Conservation (phyloP, 2,797 vertebrate genomes). For the Alca torda region DNA sequence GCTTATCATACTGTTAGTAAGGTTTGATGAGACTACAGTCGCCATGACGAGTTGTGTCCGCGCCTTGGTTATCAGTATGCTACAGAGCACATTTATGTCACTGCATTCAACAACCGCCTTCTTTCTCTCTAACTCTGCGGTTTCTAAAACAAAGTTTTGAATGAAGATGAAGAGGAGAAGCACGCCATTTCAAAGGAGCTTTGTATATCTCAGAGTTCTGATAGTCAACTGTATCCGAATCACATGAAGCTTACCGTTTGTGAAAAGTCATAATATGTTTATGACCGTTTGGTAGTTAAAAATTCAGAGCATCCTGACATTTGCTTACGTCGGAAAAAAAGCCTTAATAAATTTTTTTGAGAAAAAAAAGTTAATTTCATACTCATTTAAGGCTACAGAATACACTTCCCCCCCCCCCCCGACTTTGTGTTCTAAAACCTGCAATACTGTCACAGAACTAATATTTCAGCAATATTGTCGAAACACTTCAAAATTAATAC, state of each 20-base stretch:
- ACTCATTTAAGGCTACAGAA: background rate
- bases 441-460: background rate
- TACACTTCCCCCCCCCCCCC: no score
- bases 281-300: background rate
- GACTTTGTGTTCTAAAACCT: background rate
- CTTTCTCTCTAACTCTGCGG: background rate
- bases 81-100: background rate
- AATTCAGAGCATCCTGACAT: background rate
- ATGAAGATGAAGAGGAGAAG: background rate
- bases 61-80: background rate
- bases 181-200: background rate
- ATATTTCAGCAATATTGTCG: background rate
- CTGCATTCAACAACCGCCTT: background rate
- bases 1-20: background rate
- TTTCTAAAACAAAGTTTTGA: background rate
- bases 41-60: rapidly evolving
- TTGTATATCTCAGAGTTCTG: background rate
- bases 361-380: background rate
- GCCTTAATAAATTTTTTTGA: background rate
- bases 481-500: background rate
- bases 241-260: background rate
- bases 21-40: background rate
- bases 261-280: background rate
- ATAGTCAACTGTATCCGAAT: background rate
- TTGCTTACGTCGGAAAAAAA: background rate